Conservation (phyloP, 2,113 vertebrate genomes). For the Acanthisitta chloris region DNA sequence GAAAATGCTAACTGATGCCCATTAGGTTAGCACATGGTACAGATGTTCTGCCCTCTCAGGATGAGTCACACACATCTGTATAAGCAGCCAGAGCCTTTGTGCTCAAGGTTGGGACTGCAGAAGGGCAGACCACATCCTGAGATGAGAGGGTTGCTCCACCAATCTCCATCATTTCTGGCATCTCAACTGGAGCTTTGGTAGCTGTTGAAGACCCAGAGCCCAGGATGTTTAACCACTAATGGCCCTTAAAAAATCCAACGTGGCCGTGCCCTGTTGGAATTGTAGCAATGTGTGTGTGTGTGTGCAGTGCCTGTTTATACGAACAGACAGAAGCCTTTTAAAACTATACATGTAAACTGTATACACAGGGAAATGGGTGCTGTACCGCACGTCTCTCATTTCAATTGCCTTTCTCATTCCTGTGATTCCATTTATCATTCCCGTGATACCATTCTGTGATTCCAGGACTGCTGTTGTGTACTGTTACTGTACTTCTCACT, state of each 20-base stretch:
- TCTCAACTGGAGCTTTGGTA: not conserved
- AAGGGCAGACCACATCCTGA: not conserved
- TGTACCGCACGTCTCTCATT: not conserved
- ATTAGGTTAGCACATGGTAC: not conserved
- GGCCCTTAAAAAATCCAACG: not conserved
- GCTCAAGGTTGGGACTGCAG: not conserved
- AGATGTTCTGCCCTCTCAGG: not conserved
- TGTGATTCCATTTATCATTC: not conserved
- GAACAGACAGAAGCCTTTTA: accelerated
- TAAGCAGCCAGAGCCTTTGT: not conserved
- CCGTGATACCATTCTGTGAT: not conserved
- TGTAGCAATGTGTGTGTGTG: accelerated
- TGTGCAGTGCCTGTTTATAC: not conserved
- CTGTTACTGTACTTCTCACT: not conserved
- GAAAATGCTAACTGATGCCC: not conserved
- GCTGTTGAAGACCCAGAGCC: not conserved
- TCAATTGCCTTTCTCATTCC: not conserved
- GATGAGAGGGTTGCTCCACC: not conserved
- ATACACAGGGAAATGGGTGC: not conserved
- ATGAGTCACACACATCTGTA: not conserved
- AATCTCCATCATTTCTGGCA: not conserved
- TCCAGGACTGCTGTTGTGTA: not conserved
- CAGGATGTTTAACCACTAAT: not conserved
- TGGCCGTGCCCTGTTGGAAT: accelerated
- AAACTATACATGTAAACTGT: not conserved